These are phyloP conservation scores for Orchestia grillus DNA, from an alignment of 1,140 invertebrate genomes.

Conservation along the genomic window DNA sequence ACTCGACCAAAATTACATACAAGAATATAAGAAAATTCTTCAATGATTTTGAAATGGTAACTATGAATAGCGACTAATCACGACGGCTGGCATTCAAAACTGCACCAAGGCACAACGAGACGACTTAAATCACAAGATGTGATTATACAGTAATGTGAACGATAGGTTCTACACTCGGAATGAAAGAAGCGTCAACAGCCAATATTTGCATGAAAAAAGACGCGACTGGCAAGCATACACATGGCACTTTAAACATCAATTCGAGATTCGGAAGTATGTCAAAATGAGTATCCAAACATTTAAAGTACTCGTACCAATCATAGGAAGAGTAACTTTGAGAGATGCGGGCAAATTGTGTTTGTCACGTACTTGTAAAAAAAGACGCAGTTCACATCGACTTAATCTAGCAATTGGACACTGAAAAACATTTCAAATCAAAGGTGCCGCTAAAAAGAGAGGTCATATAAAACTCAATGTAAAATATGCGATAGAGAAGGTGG, in stretches of 20 bases:
- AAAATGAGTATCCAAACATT: not conserved
- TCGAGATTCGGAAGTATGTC: not conserved
- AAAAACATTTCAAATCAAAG: not conserved
- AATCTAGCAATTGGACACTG: not conserved
- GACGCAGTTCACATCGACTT: not conserved
- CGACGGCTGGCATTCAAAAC: not conserved
- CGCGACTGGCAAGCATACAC: not conserved
- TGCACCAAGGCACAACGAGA: not conserved
- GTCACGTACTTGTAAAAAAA: not conserved
- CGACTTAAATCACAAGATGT: not conserved
- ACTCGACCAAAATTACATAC: not conserved
- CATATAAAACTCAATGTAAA: not conserved
- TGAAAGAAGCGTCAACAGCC: not conserved
- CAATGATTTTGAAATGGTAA: not conserved
- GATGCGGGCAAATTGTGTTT: not conserved
- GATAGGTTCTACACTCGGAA: not conserved
- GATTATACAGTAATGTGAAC: not conserved
- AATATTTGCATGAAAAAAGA: not conserved
- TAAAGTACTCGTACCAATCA: not conserved
- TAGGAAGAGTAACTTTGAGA: not conserved
- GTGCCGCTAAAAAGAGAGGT: not conserved
- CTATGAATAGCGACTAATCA: not conserved
- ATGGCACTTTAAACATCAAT: not conserved
- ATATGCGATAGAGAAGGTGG: not conserved
- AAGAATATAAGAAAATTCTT: not conserved